A percentile compares a stretch with the other conserved stretches of the same genome.
phyloP scores from a whole-genome alignment of 2,797 vertebrate genomes.

The Liasis olivaceus region DNA sequence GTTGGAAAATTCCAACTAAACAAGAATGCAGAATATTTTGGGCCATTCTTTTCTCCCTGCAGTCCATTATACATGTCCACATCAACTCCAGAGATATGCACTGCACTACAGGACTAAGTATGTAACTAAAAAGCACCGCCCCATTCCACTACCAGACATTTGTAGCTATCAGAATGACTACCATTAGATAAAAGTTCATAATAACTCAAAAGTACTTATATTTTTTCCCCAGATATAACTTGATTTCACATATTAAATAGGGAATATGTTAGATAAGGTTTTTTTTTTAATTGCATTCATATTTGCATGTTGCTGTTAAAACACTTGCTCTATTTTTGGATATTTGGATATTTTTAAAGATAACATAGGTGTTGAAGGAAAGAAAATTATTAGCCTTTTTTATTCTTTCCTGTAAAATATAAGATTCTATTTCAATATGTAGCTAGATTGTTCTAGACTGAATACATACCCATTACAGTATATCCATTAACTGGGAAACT shows the following conservation, averaged over 20 bases:
- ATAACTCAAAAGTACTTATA: not conserved
- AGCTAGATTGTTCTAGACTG: not conserved
- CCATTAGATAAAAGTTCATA: not conserved
- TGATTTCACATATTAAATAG: not conserved
- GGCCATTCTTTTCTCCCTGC: not conserved
- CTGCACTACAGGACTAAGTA: not conserved
- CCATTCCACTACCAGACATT: not conserved
- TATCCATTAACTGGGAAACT: not conserved
- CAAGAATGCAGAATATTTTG: not conserved
- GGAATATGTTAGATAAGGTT: not conserved
- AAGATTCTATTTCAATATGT: not conserved
- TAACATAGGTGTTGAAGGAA: not conserved
- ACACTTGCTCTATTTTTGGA: not conserved
- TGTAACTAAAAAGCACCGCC: not conserved
- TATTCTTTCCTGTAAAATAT: not conserved
- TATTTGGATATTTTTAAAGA: not conserved
- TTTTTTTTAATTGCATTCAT: not conserved
- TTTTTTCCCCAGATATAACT: not conserved
- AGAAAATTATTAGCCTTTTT: not conserved
- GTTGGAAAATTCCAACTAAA: not conserved
- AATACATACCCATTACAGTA: not conserved
- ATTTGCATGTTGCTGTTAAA: not conserved
- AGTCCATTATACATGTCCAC: not conserved
- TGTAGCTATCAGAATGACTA: not conserved
- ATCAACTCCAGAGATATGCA: not conserved